phyloP scores from a whole-genome alignment of 1,140 invertebrate species.

The Pectinophora gossypiella region DNA sequence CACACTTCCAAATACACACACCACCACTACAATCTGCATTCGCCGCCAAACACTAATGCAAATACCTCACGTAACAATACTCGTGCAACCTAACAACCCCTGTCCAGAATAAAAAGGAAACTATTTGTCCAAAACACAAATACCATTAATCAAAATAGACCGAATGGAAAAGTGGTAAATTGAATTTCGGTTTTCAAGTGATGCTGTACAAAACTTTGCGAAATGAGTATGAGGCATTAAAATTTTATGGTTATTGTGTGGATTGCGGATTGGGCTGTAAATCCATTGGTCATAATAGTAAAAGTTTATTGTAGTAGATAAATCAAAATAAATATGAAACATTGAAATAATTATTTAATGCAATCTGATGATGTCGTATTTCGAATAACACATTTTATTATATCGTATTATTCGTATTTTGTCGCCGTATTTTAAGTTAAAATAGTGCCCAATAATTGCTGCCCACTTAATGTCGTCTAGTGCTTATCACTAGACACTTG shows the following conservation, averaged over 20 bases:
- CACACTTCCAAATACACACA: constrained; percentile 66
- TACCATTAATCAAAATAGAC: constrained; percentile 16
- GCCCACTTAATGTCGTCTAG: too few relatives aligned
- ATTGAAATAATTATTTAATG: too few relatives aligned
- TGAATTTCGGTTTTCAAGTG: constrained; percentile 3
- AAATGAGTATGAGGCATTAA: neutral
- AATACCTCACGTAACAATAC: neutral
- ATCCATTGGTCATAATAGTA: neutral
- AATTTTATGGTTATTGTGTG: neutral
- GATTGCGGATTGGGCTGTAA: neutral
- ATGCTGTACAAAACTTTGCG: neutral
- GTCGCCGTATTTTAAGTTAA: too few relatives aligned
- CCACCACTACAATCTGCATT: constrained; percentile 17
- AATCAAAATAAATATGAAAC: too few relatives aligned
- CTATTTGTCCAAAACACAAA: constrained; percentile 17
- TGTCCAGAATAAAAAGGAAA: neutral
- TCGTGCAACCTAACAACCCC: neutral
- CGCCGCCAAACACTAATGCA: constrained; percentile 7
- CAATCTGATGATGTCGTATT: too few relatives aligned
- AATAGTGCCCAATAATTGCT: too few relatives aligned
- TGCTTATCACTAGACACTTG: too few relatives aligned
- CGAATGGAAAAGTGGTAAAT: constrained; percentile 18
- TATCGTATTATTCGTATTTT: too few relatives aligned
- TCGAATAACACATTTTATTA: too few relatives aligned
- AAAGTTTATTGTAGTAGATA: neutral